These are phyloP conservation scores for Lineus longissimus DNA, from an alignment of 1,140 invertebrate species.

Conservation along the genomic window DNA sequence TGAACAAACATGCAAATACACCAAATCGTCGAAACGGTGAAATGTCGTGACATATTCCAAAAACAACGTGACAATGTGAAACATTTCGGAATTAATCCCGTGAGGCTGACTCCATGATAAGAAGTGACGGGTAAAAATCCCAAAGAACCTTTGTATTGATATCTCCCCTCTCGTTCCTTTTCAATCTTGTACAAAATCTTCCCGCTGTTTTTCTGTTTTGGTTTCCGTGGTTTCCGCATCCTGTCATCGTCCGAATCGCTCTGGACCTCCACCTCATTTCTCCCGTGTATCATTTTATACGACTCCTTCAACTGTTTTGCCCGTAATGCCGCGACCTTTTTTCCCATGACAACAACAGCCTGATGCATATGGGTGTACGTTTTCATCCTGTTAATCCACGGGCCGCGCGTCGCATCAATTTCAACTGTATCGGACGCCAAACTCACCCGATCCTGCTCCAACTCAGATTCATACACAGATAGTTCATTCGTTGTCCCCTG, in stretches of 20 bases:
- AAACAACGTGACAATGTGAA: too few species aligned
- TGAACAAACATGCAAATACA: too few species aligned
- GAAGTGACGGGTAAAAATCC: too few species aligned
- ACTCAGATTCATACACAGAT: neutral
- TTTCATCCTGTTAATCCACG: slow-evolving; percentile 13
- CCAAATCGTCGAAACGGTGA: too few species aligned
- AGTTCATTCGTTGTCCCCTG: neutral
- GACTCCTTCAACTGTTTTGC: slow-evolving; percentile 16
- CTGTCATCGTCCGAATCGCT: neutral
- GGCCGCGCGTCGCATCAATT: slow-evolving; percentile 8
- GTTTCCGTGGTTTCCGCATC: neutral
- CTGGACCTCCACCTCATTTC: neutral
- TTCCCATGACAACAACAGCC: neutral
- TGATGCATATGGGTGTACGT: neutral
- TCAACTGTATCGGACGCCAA: neutral
- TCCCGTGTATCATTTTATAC: slow-evolving; percentile 26
- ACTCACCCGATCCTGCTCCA: neutral
- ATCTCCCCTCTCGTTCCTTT: neutral
- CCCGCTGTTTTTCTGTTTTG: neutral
- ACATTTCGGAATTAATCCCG: too few species aligned
- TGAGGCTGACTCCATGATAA: too few species aligned
- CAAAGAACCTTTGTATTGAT: too few species aligned
- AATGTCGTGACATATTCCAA: too few species aligned
- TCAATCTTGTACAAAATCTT: slow-evolving; percentile 2
- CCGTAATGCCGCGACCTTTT: neutral